phyloP scores from a whole-genome alignment of 2,888 invertebrate species.

The Melitaea athalia region DNA sequence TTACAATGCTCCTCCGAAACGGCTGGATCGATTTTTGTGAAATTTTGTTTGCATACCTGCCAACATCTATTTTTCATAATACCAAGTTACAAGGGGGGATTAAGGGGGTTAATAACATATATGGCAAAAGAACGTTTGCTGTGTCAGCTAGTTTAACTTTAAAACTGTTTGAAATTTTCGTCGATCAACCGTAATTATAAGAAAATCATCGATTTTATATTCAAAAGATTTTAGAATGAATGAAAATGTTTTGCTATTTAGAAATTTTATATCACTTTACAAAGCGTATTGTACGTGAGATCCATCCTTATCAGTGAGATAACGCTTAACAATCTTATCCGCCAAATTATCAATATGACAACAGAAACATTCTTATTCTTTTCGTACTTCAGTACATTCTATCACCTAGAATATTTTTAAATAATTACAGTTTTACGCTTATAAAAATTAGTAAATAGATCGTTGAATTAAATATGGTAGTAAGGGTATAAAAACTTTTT shows the following conservation, averaged over 20 bases:
- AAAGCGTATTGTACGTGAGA: constrained; percentile 47
- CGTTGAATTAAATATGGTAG: no score
- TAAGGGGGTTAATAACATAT: no score
- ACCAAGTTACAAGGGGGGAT: no score
- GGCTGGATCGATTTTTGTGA: no score
- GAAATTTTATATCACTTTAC: neutral
- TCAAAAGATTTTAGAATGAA: neutral
- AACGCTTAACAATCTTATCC: constrained; percentile 64
- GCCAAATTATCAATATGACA: constrained; percentile 52
- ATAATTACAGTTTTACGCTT: neutral
- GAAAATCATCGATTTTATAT: neutral
- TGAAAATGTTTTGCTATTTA: constrained; percentile 2
- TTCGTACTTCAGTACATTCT: constrained; percentile 8
- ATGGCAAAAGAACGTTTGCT: no score
- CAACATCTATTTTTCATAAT: no score
- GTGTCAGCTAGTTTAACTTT: no score
- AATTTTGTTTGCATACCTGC: no score
- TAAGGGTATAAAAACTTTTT: no score
- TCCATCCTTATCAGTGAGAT: constrained; percentile 69
- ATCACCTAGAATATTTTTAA: neutral
- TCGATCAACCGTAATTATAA: neutral
- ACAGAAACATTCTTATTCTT: constrained; percentile 12
- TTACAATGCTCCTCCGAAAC: no score
- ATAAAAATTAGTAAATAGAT: neutral
- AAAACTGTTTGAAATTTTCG: neutral